Evolutionary conservation across 2,797 vertebrate genomes (phyloP), one percentile per base, ranked within the genome.

Genomic region (Phrynocephalus guinanensis): DNA sequence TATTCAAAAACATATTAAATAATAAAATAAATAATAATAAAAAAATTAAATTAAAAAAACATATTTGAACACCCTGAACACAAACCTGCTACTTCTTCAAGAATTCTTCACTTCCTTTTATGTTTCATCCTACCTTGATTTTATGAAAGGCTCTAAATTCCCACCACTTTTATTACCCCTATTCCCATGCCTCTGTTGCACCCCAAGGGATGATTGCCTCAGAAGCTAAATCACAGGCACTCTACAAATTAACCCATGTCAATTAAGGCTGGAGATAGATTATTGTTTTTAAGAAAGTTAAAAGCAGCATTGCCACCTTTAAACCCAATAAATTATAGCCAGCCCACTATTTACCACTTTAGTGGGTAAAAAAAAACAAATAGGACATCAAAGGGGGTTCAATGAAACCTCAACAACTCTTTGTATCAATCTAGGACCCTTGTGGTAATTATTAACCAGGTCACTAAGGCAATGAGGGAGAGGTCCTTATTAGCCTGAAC

Each of bases 111-210:
- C n/a, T 76, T 56, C 11, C 11, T n/a, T 24, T 5, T 76, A 4
- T 3, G 18, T 52, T 38, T 26, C 24, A 26, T 13, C 13, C 13
- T 20, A 1, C 16, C 30, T 87, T 83, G 72, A 83, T 33, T 79
- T 88, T 84, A 79, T 71, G 66, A 83, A 63, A 8, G 26, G 33
- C 18, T 22, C 52, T 83, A 78, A 87, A 87, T 87, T 72, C 72
- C 72, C 7, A 26, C 52, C 16, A 78, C 50, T 68, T 71, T 87
- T 87, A 70, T 68, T 77, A 38, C 13, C 66, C 24, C 52, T 63
- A 20, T n/a, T 63, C 50, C 86, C 68, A 48, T n/a, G 52, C 38
- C 20, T 78, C 75, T 87, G 63, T 78, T 83, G 44, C 28, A 79
- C 52, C 67, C 30, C 3, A 76, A 78, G 67, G 26, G 18, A 78